These are phyloP conservation scores for Agrochola lota DNA, from an alignment of 2,888 invertebrate species.

Conservation along the genomic window DNA sequence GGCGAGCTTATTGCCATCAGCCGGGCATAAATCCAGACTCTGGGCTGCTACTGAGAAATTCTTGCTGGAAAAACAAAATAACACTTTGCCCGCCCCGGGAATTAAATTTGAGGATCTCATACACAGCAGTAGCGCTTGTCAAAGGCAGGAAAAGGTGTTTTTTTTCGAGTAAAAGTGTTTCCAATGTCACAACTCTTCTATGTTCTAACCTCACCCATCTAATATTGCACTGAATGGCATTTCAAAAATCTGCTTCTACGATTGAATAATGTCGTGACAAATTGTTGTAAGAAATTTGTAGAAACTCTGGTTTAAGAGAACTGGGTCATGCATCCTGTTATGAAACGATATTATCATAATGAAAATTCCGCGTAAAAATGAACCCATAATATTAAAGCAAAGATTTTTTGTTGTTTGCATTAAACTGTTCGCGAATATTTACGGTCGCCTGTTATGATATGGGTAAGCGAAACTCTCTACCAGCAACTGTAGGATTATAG, in stretches of 20 bases:
- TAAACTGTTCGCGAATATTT: not conserved
- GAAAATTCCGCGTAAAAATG: slow-evolving; percentile 14
- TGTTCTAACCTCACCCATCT: not conserved
- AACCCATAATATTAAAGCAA: slow-evolving; percentile 4
- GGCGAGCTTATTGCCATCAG: no score
- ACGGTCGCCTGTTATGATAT: no score
- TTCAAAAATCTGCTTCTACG: not conserved
- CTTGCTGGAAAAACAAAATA: not conserved
- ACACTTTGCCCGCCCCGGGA: not conserved
- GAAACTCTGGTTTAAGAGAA: not conserved
- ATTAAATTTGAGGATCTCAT: not conserved
- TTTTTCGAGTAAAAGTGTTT: not conserved
- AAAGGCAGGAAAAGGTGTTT: not conserved
- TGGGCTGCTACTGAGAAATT: not conserved
- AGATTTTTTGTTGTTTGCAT: not conserved
- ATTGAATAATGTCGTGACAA: not conserved
- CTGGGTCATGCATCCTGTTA: not conserved
- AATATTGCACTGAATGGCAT: not conserved
- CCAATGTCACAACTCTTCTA: not conserved
- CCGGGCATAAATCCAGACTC: not conserved
- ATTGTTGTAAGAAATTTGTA: not conserved
- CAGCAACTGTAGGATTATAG: not conserved
- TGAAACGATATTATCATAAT: not conserved
- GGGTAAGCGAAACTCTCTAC: not conserved
- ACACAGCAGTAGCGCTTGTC: not conserved